Percentiles rank a stretch among this genome's conserved stretches.
Evolutionary conservation across 2,113 vertebrate genomes (phyloP).

Genomic region (Mandrillus leucophaeus): DNA sequence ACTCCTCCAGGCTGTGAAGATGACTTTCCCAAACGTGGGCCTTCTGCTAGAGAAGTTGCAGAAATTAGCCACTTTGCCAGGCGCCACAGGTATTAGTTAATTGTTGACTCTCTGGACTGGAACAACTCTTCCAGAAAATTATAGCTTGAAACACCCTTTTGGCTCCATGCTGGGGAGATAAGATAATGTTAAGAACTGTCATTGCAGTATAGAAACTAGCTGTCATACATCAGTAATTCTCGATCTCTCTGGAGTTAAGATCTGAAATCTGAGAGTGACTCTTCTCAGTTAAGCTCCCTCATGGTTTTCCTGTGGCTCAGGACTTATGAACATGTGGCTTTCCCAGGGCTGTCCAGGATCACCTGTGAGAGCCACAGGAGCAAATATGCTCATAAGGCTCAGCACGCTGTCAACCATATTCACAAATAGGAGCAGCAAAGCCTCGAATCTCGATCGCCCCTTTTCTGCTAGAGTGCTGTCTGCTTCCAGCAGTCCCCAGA

Average conservation of each 20-base stretch:
- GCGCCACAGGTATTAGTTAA: slow-evolving; percentile 75
- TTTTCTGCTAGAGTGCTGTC: background rate
- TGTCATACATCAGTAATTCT: background rate
- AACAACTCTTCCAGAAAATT: background rate
- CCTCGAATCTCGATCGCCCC: background rate
- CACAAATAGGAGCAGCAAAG: background rate
- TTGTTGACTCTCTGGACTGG: slow-evolving; percentile 43
- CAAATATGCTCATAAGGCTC: background rate
- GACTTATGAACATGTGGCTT: background rate
- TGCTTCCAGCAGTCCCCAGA: background rate
- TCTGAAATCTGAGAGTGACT: background rate
- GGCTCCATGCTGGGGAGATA: background rate
- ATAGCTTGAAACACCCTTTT: background rate
- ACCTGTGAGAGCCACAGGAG: background rate
- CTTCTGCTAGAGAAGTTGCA: slow-evolving; percentile 80
- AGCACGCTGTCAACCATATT: background rate
- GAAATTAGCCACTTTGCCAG: slow-evolving; percentile 55
- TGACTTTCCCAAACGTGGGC: slow-evolving; percentile 78
- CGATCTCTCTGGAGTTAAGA: background rate
- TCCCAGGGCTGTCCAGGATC: background rate
- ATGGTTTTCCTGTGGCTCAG: background rate
- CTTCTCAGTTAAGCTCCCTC: background rate
- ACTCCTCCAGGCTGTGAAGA: slow-evolving; percentile 83
- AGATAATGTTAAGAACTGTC: background rate
- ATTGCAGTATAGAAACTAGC: background rate